Percentiles rank a stretch among this genome's conserved stretches.
Conservation (phyloP, 2,797 vertebrate species). For the Muscicapa comitata region DNA sequence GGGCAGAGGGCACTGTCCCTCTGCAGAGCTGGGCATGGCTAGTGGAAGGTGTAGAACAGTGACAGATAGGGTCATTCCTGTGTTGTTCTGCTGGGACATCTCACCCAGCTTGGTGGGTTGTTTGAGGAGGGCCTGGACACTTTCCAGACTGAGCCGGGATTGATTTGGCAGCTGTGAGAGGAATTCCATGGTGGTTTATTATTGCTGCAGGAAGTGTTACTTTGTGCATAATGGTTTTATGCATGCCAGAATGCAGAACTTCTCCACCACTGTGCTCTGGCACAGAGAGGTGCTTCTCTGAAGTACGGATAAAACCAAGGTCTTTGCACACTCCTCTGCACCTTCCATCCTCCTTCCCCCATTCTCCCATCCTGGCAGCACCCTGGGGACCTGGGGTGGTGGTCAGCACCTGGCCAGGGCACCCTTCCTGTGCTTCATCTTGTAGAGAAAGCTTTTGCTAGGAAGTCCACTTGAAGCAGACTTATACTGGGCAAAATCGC, state of each 20-base stretch:
- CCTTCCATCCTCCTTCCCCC: not conserved
- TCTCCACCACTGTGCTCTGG: not conserved
- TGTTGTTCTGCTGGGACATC: not conserved
- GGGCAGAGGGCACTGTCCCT: not conserved
- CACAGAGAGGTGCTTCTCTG: not conserved
- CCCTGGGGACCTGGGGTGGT: not conserved
- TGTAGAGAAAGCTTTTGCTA: not conserved
- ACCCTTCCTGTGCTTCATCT: not conserved
- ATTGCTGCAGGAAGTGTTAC: not conserved
- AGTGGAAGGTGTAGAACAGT: not conserved
- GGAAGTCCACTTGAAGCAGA: not conserved
- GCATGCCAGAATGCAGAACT: not conserved
- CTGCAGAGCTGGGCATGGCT: not conserved
- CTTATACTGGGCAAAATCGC: not conserved
- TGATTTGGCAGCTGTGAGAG: not conserved
- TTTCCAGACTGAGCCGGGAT: not conserved
- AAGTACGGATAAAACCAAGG: not conserved
- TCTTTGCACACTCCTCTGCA: not conserved
- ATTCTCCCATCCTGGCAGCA: not conserved
- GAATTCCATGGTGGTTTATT: not conserved
- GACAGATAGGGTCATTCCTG: not conserved
- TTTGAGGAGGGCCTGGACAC: not conserved
- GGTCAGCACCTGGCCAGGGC: not conserved
- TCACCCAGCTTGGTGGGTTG: not conserved
- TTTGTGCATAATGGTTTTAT: not conserved